These are phyloP conservation scores for Paedocypris sp. DNA, from an alignment of 2,113 vertebrate species.

Conservation along the genomic window DNA sequence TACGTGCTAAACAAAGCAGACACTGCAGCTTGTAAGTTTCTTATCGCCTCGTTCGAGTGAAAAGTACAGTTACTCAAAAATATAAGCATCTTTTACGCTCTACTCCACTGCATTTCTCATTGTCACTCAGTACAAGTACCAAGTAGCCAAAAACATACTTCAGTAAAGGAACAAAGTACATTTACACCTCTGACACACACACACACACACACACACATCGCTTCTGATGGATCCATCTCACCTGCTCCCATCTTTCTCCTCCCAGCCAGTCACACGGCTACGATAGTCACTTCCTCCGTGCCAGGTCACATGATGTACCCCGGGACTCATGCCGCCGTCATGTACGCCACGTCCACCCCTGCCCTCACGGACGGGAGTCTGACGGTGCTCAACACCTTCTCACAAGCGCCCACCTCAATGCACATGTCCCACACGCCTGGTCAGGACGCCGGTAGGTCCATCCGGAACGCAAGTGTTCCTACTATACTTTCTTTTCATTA, in stretches of 20 bases:
- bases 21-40: too few relatives aligned
- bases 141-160: too few relatives aligned
- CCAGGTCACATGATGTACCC: constrained; percentile 93
- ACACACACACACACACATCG: too few relatives aligned
- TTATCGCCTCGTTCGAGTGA: too few relatives aligned
- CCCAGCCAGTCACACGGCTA: constrained; percentile 71
- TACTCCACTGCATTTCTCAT: too few relatives aligned
- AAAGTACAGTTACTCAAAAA: too few relatives aligned
- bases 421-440: constrained; percentile 73
- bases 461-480: neutral
- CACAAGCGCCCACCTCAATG: constrained; percentile 67
- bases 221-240: neutral
- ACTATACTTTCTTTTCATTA: neutral
- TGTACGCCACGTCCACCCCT: constrained; percentile 76
- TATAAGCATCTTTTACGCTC: too few relatives aligned
- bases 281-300: constrained; percentile 76
- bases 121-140: too few relatives aligned
- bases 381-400: constrained; percentile 84
- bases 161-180: too few relatives aligned
- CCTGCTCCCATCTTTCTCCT: neutral
- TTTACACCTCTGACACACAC: too few relatives aligned
- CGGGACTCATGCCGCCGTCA: constrained; percentile 71
- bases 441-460: constrained; percentile 73
- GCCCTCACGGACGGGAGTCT: constrained; percentile 75
- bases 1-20: too few relatives aligned